Percentiles rank a stretch among this genome's conserved stretches.
Conservation (phyloP, 2,113 vertebrate genomes). For the Lepus americanus region DNA sequence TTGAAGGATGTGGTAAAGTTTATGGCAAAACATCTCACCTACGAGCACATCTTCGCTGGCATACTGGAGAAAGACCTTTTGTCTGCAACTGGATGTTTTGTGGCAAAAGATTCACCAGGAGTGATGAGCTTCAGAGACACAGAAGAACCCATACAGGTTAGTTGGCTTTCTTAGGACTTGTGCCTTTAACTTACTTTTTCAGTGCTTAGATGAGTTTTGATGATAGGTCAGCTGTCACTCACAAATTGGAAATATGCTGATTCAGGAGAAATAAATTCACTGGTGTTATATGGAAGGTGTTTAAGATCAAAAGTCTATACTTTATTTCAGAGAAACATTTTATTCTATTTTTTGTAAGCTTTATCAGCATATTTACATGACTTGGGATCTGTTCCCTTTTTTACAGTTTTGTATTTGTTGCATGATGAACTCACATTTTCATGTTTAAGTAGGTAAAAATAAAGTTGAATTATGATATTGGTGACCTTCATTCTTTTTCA, state of each 20-base stretch:
- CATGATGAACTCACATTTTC: conserved; percentile 13
- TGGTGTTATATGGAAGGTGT: background rate
- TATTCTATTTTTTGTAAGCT: background rate
- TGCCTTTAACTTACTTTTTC: background rate
- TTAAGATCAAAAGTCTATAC: conserved; percentile 2
- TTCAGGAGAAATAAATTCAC: background rate
- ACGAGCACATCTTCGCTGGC: conserved; percentile 98
- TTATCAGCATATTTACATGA: conserved; percentile 7
- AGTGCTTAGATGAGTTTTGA: background rate
- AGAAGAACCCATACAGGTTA: conserved; percentile 97
- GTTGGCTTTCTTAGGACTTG: conserved; percentile 54
- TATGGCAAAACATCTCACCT: conserved; percentile 99
- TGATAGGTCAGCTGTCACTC: background rate
- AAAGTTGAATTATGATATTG: conserved; percentile 34
- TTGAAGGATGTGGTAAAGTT: conserved; percentile 99
- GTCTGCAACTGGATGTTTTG: conserved; percentile 99
- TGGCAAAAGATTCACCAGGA: conserved; percentile 98
- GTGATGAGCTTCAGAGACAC: conserved; percentile 98
- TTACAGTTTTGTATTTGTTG: conserved; percentile 7
- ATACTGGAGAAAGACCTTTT: conserved; percentile 98
- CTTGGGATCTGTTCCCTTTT: background rate
- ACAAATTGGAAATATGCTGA: background rate
- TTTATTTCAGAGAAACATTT: conserved; percentile 10
- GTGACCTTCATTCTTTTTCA: conserved; percentile 3
- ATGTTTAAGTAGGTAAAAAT: conserved; percentile 7